Conservation (phyloP, 2,888 invertebrate genomes). For the Spicauda simplicius region DNA sequence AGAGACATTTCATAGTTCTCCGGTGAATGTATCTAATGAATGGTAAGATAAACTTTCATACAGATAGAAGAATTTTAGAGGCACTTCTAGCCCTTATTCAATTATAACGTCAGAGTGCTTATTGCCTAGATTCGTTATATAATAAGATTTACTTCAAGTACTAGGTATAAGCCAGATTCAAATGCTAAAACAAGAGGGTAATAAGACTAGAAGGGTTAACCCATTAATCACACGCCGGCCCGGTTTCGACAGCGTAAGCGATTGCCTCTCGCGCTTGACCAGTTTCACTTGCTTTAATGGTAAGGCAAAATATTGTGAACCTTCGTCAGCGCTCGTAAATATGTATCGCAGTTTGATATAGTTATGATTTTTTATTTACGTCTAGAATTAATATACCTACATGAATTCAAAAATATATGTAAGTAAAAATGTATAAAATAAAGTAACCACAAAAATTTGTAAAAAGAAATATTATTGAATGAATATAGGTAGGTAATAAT, state of each 20-base stretch:
- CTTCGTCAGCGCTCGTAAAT: constrained; percentile 2
- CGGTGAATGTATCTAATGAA: too few relatives aligned
- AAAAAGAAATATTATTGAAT: too few relatives aligned
- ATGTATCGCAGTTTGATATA: background rate
- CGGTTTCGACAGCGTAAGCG: constrained; percentile 20
- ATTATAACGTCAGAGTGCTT: too few relatives aligned
- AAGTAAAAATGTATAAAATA: too few relatives aligned
- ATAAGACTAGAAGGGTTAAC: constrained; percentile 9
- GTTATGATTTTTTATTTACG: background rate
- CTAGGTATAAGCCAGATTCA: background rate
- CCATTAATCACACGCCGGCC: constrained; percentile 23
- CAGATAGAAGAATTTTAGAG: too few relatives aligned
- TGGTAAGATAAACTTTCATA: too few relatives aligned
- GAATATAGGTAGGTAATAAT: too few relatives aligned
- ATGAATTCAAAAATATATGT: too few relatives aligned
- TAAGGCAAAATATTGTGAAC: constrained; percentile 11
- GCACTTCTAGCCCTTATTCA: too few relatives aligned
- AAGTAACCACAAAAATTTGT: too few relatives aligned
- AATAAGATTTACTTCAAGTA: background rate
- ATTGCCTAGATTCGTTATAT: background rate
- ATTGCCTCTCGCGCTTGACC: constrained; percentile 16
- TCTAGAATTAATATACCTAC: background rate
- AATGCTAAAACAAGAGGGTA: constrained; percentile 6
- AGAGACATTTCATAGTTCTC: too few relatives aligned
- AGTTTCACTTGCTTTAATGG: background rate